Evolutionary conservation across 1,140 invertebrate genomes (phyloP).

Genomic region (Temnothorax nylanderi): DNA sequence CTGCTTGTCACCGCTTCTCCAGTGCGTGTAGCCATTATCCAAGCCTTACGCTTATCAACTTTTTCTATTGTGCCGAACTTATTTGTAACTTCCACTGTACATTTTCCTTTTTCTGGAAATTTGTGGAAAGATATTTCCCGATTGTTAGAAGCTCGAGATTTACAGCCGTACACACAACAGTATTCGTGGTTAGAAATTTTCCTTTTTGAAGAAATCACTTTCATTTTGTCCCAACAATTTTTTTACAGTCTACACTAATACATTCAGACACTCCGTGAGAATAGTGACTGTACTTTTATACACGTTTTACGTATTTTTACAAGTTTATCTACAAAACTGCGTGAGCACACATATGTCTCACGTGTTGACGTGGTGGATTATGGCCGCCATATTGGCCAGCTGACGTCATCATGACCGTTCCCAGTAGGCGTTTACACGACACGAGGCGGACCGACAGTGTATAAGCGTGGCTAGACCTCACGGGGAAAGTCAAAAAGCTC

Average conservation of each 20-base stretch:
- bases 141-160: not conserved
- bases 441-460: too few relatives aligned
- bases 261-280: not conserved
- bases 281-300: not conserved
- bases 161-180: not conserved
- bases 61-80: not conserved
- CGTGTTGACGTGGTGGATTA: not conserved
- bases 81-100: not conserved
- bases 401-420: not conserved
- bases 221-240: not conserved
- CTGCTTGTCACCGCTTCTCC: not conserved
- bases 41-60: not conserved
- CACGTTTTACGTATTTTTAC: not conserved
- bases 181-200: slow-evolving; percentile 1
- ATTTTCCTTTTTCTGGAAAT: not conserved
- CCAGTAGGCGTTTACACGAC: too few relatives aligned
- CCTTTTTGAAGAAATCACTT: not conserved
- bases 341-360: not conserved
- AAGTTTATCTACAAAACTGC: not conserved
- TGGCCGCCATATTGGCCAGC: not conserved
- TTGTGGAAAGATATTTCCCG: not conserved
- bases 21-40: not conserved
- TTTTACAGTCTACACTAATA: not conserved
- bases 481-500: too few relatives aligned
- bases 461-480: too few relatives aligned